A percentile compares a stretch with the other conserved stretches of the same genome.
Conservation (phyloP, 2,797 vertebrate genomes). For the Ptychobarbus kaznakovi region DNA sequence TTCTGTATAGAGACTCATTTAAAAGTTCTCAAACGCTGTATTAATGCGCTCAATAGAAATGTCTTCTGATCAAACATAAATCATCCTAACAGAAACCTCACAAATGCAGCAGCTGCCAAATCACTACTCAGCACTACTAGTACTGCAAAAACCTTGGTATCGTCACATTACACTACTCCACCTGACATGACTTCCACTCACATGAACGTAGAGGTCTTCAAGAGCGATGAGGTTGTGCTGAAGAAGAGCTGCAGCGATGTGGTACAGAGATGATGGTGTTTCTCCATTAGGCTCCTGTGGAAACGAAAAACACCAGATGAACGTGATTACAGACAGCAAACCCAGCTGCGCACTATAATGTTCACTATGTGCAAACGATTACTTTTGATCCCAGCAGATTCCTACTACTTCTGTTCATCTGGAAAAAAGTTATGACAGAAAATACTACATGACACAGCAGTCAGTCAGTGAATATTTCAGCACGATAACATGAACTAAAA, state of each 20-base stretch:
- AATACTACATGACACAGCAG: neutral
- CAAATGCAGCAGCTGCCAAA: neutral
- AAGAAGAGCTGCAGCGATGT: slow-evolving; percentile 95
- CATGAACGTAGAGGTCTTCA: slow-evolving; percentile 97
- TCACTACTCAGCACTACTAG: too few species aligned
- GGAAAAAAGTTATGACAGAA: neutral
- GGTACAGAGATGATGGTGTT: slow-evolving; percentile 94
- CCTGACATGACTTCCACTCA: slow-evolving; percentile 73
- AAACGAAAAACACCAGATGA: neutral
- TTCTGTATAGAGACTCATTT: neutral
- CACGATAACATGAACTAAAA: neutral
- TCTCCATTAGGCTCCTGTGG: slow-evolving; percentile 94
- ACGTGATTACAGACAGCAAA: neutral
- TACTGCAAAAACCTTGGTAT: neutral
- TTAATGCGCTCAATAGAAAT: neutral
- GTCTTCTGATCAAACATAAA: neutral
- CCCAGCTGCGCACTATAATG: neutral
- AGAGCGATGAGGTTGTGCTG: slow-evolving; percentile 96
- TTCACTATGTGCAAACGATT: neutral
- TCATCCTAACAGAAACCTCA: neutral
- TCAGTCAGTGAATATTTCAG: neutral
- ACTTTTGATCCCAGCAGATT: neutral
- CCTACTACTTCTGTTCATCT: slow-evolving; percentile 2
- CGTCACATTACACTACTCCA: neutral
- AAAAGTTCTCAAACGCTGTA: neutral